Evolutionary conservation across 2,888 invertebrate genomes (phyloP), one percentile per base, ranked within the genome.

Genomic region (Perizoma affinitatum): DNA sequence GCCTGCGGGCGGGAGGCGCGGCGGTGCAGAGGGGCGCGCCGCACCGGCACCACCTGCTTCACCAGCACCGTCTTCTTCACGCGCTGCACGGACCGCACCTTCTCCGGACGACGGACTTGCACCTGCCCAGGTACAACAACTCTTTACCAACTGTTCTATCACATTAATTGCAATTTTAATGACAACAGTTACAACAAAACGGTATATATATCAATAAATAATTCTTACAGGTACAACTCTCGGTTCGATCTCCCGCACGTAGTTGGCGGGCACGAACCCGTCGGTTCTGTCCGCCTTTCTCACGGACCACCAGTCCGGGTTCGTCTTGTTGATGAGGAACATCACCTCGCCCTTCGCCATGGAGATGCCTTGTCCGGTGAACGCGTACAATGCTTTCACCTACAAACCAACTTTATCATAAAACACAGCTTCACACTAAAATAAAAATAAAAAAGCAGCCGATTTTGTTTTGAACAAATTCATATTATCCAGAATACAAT

Each of bases 231-330:
- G 93, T 4, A 97, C 96, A 0, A 97, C 94, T 65, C 98, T 95
- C 0, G 98, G 97, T 69, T 98, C 98, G 49, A 98, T 95, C 88
- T 98, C 98, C 40, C 96, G 94, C 9, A 99, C 97, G 86, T 99
- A 99, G 88, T 98, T 98, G 0, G 98, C 98, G 0, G 99, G 99
- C 4, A 99, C 98, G 86, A 98, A 99, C 1, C 99, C 99, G 77
- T 99, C 99, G 0, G 95, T 95, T 0, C 98, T 96, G 79, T 97
- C 97, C 0, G 96, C 95, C 84, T 98, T 98, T 9, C 98, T 94
- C n/a, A 99, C 97, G 75, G 97, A 97, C 99, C 99, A 99, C 99
- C 99, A 99, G 84, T 99, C 99, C 0, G 96, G 95, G 88, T 99
- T 99, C 6, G 98, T 98, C 90, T 98, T 98, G 82, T 96, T 97